A percentile compares a stretch with the other conserved stretches of the same genome.
Conservation (phyloP, 2,113 vertebrate genomes). For the Trochalopteron elliotii region DNA sequence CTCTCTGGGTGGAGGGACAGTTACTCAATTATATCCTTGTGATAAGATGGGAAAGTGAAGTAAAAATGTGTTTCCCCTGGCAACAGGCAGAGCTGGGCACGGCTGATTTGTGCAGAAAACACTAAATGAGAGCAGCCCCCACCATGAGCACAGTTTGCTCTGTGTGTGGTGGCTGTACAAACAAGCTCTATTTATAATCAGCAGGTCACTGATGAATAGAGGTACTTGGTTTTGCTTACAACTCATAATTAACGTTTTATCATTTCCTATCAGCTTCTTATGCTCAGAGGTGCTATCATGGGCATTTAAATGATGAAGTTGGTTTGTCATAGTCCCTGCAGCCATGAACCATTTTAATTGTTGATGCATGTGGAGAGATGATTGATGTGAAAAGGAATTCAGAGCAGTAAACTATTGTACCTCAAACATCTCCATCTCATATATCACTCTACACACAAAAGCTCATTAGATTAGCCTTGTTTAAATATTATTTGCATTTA, state of each 20-base stretch:
- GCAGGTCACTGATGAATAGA: constrained; percentile 35
- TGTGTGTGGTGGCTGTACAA: background rate
- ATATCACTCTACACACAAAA: constrained; percentile 55
- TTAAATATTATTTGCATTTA: constrained; percentile 78
- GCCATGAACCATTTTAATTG: constrained; percentile 61
- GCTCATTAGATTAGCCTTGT: constrained; percentile 68
- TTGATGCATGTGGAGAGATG: constrained; percentile 29
- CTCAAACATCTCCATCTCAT: constrained; percentile 46
- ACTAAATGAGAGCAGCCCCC: background rate
- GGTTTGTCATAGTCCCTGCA: constrained; percentile 22
- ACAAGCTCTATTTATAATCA: background rate
- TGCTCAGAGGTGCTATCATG: background rate
- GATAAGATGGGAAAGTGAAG: background rate
- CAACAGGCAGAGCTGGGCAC: background rate
- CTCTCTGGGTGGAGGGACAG: background rate
- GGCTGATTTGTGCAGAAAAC: background rate
- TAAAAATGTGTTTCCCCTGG: background rate
- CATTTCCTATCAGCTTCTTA: constrained; percentile 28
- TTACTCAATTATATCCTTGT: background rate
- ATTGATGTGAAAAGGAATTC: constrained; percentile 55
- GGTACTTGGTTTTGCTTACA: constrained; percentile 34
- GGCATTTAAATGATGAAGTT: constrained; percentile 49
- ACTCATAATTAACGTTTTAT: constrained; percentile 67
- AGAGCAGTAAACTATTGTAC: constrained; percentile 20
- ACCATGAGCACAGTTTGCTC: background rate